These are phyloP conservation scores for Phrixothrix hirtus DNA, from an alignment of 2,888 invertebrate genomes.

Conservation along the genomic window DNA sequence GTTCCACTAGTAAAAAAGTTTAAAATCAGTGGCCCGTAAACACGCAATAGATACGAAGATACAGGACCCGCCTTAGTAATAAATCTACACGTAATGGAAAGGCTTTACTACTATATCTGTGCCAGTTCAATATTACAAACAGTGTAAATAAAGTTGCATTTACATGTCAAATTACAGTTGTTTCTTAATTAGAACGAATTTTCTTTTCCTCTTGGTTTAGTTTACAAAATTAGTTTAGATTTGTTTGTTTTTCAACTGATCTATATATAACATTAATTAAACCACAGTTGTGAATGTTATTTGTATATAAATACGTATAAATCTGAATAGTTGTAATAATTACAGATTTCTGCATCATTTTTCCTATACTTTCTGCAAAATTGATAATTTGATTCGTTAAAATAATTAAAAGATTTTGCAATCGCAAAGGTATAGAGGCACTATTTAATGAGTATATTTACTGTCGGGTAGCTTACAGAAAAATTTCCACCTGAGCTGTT, in stretches of 20 bases:
- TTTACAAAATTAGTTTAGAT: neutral
- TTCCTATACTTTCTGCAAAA: too few relatives aligned
- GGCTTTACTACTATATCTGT: slow-evolving; percentile 13
- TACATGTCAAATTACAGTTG: slow-evolving; percentile 27
- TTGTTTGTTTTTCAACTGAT: neutral
- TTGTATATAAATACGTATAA: too few relatives aligned
- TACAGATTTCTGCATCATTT: too few relatives aligned
- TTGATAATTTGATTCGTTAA: too few relatives aligned
- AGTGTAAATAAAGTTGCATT: slow-evolving; percentile 24
- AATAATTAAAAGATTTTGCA: too few relatives aligned
- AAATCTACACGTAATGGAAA: slow-evolving; percentile 25
- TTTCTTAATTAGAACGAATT: slow-evolving; percentile 15
- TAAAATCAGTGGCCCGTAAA: slow-evolving; percentile 31
- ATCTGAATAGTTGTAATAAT: too few relatives aligned
- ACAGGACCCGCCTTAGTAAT: slow-evolving; percentile 28
- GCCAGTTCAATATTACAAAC: slow-evolving; percentile 13
- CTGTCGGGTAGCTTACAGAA: too few relatives aligned
- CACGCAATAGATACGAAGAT: slow-evolving; percentile 33
- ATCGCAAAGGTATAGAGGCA: too few relatives aligned
- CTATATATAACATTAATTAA: too few relatives aligned
- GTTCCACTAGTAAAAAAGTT: slow-evolving; percentile 24
- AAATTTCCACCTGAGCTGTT: too few relatives aligned
- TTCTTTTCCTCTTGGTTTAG: neutral
- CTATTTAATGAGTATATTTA: too few relatives aligned
- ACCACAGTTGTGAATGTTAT: too few relatives aligned